phyloP scores from a whole-genome alignment of 64 coral and sea anemone species.

The Orbicella faveolata region DNA sequence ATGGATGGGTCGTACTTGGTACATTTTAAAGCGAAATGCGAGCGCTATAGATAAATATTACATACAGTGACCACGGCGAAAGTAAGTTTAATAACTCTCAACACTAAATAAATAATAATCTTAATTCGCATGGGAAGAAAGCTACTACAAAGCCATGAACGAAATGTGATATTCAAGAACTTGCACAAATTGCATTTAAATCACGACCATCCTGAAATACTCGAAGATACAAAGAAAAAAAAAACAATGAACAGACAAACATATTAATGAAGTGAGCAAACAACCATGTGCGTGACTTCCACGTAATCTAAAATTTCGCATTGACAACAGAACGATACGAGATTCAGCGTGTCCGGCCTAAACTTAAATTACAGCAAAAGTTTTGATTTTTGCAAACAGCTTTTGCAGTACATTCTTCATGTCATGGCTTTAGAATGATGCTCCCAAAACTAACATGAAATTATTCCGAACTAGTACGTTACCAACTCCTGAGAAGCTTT shows the following conservation, averaged over 20 bases:
- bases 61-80: not conserved
- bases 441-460: no score
- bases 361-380: no score
- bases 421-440: no score
- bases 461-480: no score
- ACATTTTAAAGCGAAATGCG: not conserved
- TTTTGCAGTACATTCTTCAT: no score
- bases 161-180: conserved; percentile 19
- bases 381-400: no score
- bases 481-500: not conserved
- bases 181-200: conserved; percentile 34
- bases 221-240: not conserved
- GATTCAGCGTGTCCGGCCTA: no score
- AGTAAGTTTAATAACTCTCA: not conserved
- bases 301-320: not conserved
- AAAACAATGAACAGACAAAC: no score
- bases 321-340: no score
- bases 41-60: not conserved
- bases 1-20: not conserved
- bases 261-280: not conserved
- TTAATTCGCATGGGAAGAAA: no score
- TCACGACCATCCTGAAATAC: conserved; percentile 16
- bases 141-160: not conserved
- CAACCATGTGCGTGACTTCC: not conserved
- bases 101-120: not conserved